Percentiles rank a stretch among this genome's conserved stretches.
phyloP scores from a whole-genome alignment of 2,797 vertebrate genomes.

The Delichon dasypus region DNA sequence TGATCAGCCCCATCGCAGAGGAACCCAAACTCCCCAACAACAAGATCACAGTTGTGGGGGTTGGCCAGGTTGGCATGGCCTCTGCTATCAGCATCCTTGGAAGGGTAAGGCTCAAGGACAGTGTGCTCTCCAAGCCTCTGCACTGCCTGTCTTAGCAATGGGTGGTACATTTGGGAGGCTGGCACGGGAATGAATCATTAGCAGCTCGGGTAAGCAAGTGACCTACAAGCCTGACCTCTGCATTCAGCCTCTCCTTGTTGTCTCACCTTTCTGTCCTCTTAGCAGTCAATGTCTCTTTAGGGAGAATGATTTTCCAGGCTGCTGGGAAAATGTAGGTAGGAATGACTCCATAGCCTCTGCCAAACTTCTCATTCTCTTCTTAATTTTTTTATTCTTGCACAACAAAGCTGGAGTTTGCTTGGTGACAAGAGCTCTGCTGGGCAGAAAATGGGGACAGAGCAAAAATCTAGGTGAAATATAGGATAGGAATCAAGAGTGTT shows the following conservation, averaged over 20 bases:
- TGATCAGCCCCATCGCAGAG: conserved; percentile 79
- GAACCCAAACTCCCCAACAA: conserved; percentile 76
- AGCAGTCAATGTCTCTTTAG: not conserved
- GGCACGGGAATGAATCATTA: not conserved
- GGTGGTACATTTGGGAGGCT: not conserved
- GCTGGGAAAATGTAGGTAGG: not conserved
- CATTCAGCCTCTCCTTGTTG: not conserved
- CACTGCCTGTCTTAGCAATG: not conserved
- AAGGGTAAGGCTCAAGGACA: conserved; percentile 77
- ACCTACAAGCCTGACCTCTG: not conserved
- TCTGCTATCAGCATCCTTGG: conserved; percentile 90
- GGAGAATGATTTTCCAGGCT: not conserved
- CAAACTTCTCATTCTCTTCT: not conserved
- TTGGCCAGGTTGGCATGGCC: conserved; percentile 96
- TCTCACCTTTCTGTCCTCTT: not conserved
- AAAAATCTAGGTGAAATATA: not conserved
- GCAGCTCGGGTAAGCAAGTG: not conserved
- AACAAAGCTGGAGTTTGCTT: not conserved
- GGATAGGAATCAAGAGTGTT: not conserved
- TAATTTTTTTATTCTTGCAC: not conserved
- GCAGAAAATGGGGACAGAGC: not conserved
- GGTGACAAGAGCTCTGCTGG: not conserved
- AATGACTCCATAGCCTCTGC: not conserved
- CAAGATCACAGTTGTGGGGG: conserved; percentile 93
- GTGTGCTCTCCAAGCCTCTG: fast-evolving